Conservation (phyloP, 2,888 invertebrate genomes). For the Tolmerus cingulatus region DNA sequence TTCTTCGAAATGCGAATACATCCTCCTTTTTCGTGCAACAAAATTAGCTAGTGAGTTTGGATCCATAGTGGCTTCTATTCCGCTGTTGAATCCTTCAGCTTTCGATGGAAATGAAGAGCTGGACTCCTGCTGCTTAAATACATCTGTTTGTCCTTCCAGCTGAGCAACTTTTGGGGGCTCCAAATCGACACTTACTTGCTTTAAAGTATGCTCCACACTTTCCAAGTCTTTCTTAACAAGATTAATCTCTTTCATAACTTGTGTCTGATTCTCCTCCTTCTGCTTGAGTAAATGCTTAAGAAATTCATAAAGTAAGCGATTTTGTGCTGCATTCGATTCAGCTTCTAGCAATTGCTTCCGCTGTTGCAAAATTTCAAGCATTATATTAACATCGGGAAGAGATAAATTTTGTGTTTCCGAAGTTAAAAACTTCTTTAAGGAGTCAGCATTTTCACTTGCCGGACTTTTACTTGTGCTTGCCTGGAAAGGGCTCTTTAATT, state of each 20-base stretch:
- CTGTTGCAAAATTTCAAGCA: constrained; percentile 80
- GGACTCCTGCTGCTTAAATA: not conserved
- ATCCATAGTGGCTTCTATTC: constrained; percentile 7
- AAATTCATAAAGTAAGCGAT: constrained; percentile 84
- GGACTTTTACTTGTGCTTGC: constrained; percentile 54
- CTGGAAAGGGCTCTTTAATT: constrained; percentile 63
- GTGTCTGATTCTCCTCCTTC: constrained; percentile 73
- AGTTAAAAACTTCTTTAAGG: constrained; percentile 71
- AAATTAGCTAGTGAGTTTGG: constrained; percentile 44
- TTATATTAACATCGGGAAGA: constrained; percentile 80
- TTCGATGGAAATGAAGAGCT: not conserved
- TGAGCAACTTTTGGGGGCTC: not conserved
- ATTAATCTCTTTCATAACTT: constrained; percentile 75
- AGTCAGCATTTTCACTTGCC: constrained; percentile 60
- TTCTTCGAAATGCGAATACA: constrained; percentile 78
- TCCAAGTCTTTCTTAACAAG: constrained; percentile 78
- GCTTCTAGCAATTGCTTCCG: constrained; percentile 82
- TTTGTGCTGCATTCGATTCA: constrained; percentile 81
- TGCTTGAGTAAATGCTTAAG: constrained; percentile 77
- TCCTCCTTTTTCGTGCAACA: constrained; percentile 46
- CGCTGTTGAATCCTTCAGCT: constrained; percentile 28
- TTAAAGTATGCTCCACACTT: constrained; percentile 73
- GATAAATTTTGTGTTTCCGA: constrained; percentile 76
- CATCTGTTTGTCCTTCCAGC: not conserved
- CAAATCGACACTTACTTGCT: constrained; percentile 47